Conservation (phyloP, 2,888 invertebrate species). For the Diarsia brunnea region DNA sequence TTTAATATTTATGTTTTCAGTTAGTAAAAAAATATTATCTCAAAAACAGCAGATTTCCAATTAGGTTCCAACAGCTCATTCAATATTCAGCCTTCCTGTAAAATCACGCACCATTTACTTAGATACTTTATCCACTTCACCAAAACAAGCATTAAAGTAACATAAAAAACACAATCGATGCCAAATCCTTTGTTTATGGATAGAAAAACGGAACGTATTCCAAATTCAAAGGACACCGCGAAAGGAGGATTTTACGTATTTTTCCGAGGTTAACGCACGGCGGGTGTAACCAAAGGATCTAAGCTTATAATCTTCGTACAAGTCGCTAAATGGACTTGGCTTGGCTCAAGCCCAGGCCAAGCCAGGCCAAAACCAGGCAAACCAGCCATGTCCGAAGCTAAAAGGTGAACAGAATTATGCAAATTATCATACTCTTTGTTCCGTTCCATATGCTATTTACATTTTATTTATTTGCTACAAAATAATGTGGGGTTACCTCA, state of each 20-base stretch:
- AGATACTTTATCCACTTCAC: background rate
- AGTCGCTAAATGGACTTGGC: conserved; percentile 83
- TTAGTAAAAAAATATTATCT: background rate
- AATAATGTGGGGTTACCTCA: conserved; percentile 78
- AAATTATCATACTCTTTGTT: conserved; percentile 89
- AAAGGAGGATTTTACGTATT: conserved; percentile 48
- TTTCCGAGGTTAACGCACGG: conserved; percentile 55
- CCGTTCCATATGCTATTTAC: conserved; percentile 84
- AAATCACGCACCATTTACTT: conserved; percentile 21
- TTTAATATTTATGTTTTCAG: background rate
- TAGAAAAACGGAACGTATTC: conserved; percentile 33
- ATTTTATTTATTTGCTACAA: conserved; percentile 87
- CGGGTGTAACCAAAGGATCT: conserved; percentile 71
- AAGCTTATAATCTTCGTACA: conserved; percentile 86
- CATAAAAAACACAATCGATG: conserved; percentile 45
- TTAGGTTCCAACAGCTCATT: conserved; percentile 4
- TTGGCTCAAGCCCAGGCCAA: conserved; percentile 86
- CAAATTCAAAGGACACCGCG: conserved; percentile 43
- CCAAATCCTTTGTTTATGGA: conserved; percentile 49
- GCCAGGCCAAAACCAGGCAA: conserved; percentile 78
- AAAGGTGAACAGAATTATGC: conserved; percentile 89
- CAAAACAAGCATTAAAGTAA: conserved; percentile 17
- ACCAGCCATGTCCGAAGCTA: conserved; percentile 80
- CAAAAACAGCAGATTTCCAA: background rate
- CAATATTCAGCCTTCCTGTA: background rate